phyloP scores from a whole-genome alignment of 2,888 invertebrate species.

The Lasiommata megera region DNA sequence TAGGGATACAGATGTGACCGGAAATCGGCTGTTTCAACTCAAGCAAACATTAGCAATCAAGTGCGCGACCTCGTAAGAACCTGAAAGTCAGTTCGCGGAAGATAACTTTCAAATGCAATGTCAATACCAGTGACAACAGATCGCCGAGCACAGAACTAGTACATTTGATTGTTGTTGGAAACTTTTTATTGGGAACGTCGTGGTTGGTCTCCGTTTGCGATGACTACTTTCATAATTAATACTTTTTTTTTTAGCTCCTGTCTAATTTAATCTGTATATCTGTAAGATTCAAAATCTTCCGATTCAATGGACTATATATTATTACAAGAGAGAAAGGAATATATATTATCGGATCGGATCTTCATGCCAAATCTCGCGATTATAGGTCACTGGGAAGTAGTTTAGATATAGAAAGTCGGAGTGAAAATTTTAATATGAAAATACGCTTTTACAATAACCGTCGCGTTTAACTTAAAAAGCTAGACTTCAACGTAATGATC shows the following conservation, averaged over 20 bases:
- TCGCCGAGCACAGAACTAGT: constrained; percentile 22
- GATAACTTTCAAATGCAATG: constrained; percentile 71
- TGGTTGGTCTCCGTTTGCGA: neutral
- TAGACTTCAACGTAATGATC: too few relatives aligned
- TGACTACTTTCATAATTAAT: neutral
- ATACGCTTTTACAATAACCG: too few relatives aligned
- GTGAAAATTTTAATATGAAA: too few relatives aligned
- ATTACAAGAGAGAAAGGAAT: too few relatives aligned
- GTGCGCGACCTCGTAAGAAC: constrained; percentile 54
- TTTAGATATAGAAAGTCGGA: too few relatives aligned
- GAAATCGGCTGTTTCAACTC: constrained; percentile 15
- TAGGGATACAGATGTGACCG: constrained; percentile 8
- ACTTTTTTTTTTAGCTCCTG: neutral
- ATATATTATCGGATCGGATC: too few relatives aligned
- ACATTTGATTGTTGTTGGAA: constrained; percentile 27
- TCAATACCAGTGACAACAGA: constrained; percentile 49
- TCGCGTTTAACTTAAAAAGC: too few relatives aligned
- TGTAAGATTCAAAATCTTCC: neutral
- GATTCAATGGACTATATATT: too few relatives aligned
- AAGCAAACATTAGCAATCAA: constrained; percentile 33
- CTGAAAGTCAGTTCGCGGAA: constrained; percentile 52
- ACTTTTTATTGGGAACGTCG: too few relatives aligned
- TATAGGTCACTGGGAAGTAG: too few relatives aligned
- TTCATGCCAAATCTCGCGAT: too few relatives aligned
- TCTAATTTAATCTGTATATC: neutral